These are phyloP conservation scores for Chascanopsetta lugubris DNA, from an alignment of 2,113 vertebrate genomes.

Conservation along the genomic window DNA sequence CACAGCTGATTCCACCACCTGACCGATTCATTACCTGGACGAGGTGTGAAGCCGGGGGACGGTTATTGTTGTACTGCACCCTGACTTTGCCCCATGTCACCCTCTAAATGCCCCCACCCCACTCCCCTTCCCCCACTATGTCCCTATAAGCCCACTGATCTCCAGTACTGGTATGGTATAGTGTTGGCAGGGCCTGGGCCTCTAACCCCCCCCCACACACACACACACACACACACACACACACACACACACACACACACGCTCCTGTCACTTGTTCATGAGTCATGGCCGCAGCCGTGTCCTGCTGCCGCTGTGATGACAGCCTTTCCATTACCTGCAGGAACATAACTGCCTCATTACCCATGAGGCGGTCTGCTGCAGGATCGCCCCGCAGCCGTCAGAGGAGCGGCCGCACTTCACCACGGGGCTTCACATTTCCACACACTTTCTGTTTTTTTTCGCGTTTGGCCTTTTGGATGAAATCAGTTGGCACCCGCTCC, in stretches of 20 bases:
- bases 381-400: conserved; percentile 30
- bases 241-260: no score
- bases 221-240: no score
- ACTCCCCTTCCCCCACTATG: conserved; percentile 3
- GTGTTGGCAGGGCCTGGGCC: conserved; percentile 42
- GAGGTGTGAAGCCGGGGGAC: not conserved
- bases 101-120: no score
- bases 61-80: conserved; percentile 15
- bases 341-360: conserved; percentile 63
- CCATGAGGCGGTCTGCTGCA: conserved; percentile 51
- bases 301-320: conserved; percentile 49
- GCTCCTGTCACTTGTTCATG: no score
- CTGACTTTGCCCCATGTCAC: conserved; percentile 3
- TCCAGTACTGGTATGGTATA: conserved; percentile 38
- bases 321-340: conserved; percentile 60
- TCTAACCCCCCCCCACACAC: no score
- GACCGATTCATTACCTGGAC: conserved; percentile 24
- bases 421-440: conserved; percentile 10
- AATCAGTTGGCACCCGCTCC: no score
- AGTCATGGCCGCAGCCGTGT: conserved; percentile 54
- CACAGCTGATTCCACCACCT: conserved; percentile 8
- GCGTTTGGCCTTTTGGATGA: no score
- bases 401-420: conserved; percentile 6
- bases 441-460: not conserved
- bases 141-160: conserved; percentile 38